Conservation (phyloP, 2,797 vertebrate genomes). For the Neomorphus geoffroyi region DNA sequence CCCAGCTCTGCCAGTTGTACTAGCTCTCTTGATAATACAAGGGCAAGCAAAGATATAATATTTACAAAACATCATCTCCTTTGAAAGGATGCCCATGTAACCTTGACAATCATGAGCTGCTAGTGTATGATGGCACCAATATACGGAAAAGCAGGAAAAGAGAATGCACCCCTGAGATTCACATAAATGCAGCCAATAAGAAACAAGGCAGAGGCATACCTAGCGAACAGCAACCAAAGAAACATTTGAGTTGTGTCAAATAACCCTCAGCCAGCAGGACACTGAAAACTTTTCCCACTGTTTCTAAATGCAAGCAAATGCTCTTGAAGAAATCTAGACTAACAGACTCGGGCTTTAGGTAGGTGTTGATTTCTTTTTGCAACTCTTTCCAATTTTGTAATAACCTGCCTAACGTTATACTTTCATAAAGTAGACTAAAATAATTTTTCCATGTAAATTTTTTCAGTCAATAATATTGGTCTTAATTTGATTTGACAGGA, state of each 20-base stretch:
- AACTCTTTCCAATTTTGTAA: not conserved
- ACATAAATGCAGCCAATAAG: not conserved
- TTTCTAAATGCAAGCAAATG: not conserved
- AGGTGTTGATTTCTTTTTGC: not conserved
- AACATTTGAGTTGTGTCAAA: not conserved
- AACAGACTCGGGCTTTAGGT: not conserved
- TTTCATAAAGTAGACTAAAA: not conserved
- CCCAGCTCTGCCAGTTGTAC: not conserved
- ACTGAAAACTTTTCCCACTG: not conserved
- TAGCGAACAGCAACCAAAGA: not conserved
- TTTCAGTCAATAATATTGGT: not conserved
- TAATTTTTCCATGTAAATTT: fast-evolving
- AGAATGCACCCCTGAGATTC: not conserved
- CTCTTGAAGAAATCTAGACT: not conserved
- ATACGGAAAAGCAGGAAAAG: not conserved
- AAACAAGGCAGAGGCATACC: not conserved
- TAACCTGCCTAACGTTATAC: not conserved
- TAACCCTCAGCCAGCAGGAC: not conserved
- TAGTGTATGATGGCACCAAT: not conserved
- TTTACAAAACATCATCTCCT: not conserved
- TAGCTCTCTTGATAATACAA: not conserved
- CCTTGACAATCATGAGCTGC: not conserved
- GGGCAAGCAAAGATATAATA: not conserved
- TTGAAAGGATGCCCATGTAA: not conserved
- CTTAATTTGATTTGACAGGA: not conserved